Percentiles rank a stretch among this genome's conserved stretches.
Conservation (phyloP, 2,113 vertebrate species). For the Tretioscincus oriximinensis region DNA sequence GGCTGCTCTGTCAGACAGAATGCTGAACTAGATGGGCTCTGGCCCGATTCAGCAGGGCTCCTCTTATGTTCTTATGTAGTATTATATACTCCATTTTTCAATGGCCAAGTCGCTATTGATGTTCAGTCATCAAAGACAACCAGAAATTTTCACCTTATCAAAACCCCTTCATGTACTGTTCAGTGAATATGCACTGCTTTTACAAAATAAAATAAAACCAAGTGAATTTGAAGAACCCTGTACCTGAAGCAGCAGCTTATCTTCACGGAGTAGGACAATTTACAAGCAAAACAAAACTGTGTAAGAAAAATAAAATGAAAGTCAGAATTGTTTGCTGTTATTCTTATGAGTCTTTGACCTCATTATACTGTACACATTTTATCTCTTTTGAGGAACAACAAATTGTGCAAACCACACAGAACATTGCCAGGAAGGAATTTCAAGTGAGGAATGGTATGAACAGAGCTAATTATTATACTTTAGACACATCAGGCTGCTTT, state of each 20-base stretch:
- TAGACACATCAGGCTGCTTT: too few species aligned
- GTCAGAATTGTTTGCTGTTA: not conserved
- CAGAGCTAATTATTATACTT: too few species aligned
- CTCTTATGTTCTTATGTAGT: too few species aligned
- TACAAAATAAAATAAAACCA: not conserved
- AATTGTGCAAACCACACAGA: too few species aligned
- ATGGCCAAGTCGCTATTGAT: not conserved
- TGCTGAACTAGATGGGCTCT: too few species aligned
- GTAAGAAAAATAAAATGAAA: not conserved
- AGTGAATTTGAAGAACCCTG: not conserved
- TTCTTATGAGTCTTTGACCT: too few species aligned
- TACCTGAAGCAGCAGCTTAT: not conserved
- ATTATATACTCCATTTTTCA: not conserved
- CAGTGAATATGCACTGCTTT: not conserved
- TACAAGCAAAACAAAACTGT: not conserved
- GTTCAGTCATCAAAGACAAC: not conserved
- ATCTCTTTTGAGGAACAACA: too few species aligned
- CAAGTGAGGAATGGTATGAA: too few species aligned
- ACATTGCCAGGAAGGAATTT: too few species aligned
- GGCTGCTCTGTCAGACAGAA: too few species aligned
- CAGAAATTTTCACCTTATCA: slow-evolving; percentile 1
- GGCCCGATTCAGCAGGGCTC: too few species aligned
- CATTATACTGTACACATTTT: too few species aligned
- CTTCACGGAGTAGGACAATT: not conserved
- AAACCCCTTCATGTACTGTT: not conserved